Evolutionary conservation across 2,797 vertebrate genomes (phyloP), one percentile per base, ranked within the genome.

Genomic region (Cryptoblepharus egeriae): DNA sequence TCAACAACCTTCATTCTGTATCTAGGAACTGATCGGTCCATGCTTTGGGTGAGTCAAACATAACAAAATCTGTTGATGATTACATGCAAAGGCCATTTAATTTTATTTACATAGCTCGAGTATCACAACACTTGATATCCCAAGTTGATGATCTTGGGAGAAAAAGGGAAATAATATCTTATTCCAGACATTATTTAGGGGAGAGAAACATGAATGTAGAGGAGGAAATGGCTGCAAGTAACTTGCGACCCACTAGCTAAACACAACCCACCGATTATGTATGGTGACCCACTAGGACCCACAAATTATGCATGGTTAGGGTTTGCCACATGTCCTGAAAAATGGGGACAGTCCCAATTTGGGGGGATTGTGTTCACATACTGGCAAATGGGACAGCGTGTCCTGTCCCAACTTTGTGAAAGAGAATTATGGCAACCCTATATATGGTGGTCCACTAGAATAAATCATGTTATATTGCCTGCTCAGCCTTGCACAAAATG

Each of bases 51-150:
- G 49, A 82, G 79, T 76, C 64, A 61, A 61, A 67, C 69, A 20
- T 11, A 75, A n/a, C 68, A 42, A 77, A 78, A 55, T 0, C 79
- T 87, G 82, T 13, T 87, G 85, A 24, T 68, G 70, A 60, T 84
- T 77, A 80, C 39, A 84, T 20, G 30, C 77, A 86, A 0, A 39
- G 67, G 68, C 24, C 60, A 68, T 55, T 64, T 22, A 73, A 78
- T 67, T 78, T 83, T 68, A 85, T 75, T 89, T 74, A 80, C 13
- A 3, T 58, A 80, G 77, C 79, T 58, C 11, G 45, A 12, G 24
- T 30, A 80, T 63, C 42, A 61, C 57, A 3, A 63, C 42, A 13
- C 22, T 42, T 61, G n/a, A n/a, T 18, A 63, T 49, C 9, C 13
- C 57, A 45, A 49, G 78, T n/a, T 35, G n/a, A 80, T 32, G 52